These are phyloP conservation scores for Grallaria varia DNA, from an alignment of 2,113 vertebrate genomes.

Conservation along the genomic window DNA sequence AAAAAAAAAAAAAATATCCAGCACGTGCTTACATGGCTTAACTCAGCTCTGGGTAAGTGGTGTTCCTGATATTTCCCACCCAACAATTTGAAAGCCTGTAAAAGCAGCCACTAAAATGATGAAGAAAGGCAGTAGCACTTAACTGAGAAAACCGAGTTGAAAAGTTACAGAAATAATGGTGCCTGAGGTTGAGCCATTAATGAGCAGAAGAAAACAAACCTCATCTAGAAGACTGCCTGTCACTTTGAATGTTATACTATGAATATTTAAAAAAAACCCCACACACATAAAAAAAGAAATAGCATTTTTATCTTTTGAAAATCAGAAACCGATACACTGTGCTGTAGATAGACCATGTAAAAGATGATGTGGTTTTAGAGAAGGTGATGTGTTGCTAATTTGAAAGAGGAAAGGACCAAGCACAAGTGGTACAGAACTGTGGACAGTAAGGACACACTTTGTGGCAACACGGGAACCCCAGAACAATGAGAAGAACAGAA, in stretches of 20 bases:
- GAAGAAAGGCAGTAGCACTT: background rate
- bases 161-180: constrained; percentile 20
- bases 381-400: background rate
- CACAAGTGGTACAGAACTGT: background rate
- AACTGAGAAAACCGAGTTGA: background rate
- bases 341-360: background rate
- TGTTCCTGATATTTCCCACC: constrained; percentile 65
- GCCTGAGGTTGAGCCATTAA: constrained; percentile 30
- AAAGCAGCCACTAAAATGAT: constrained; percentile 12
- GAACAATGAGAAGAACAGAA: background rate
- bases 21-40: background rate
- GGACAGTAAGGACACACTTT: accelerated
- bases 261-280: constrained; percentile 37
- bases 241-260: constrained; percentile 14
- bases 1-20: background rate
- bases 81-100: constrained; percentile 2
- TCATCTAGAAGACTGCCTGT: background rate
- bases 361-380: background rate
- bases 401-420: background rate
- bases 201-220: constrained; percentile 31
- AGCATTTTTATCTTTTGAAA: background rate
- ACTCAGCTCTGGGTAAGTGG: constrained; percentile 55
- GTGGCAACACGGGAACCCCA: accelerated
- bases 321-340: background rate
- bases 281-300: background rate